These are phyloP conservation scores for Cotesia glomerata DNA, from an alignment of 1,140 invertebrate species.

Conservation along the genomic window DNA sequence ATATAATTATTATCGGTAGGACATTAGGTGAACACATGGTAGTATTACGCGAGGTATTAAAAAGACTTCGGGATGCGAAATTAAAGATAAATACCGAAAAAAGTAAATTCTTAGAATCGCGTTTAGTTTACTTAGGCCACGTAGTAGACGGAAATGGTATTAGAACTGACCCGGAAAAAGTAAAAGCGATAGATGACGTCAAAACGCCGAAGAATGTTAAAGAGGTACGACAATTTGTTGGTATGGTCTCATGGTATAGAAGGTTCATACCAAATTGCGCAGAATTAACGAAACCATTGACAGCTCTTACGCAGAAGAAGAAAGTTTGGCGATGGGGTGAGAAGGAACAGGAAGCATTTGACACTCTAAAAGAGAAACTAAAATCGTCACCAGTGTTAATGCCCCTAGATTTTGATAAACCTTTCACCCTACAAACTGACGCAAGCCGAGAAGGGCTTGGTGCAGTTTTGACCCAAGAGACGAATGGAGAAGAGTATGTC, in stretches of 20 bases:
- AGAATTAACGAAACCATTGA: conserved; percentile 41
- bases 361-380: not conserved
- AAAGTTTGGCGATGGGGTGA: conserved; percentile 37
- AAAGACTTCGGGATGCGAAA: conserved; percentile 26
- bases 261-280: conserved; percentile 51
- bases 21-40: conserved; percentile 29
- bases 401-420: conserved; percentile 42
- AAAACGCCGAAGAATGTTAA: conserved; percentile 35
- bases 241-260: conserved; percentile 50
- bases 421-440: conserved; percentile 43
- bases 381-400: not conserved
- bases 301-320: conserved; percentile 40
- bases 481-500: no score
- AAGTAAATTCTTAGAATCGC: conserved; percentile 35
- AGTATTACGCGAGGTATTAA: conserved; percentile 35
- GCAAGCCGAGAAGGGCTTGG: conserved; percentile 46
- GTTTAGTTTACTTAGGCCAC: conserved; percentile 43
- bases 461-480: no score
- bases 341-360: conserved; percentile 15
- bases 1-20: conserved; percentile 18
- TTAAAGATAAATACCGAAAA: conserved; percentile 41
- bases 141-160: conserved; percentile 40
- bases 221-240: conserved; percentile 43
- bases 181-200: conserved; percentile 27
- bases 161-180: conserved; percentile 39